A percentile compares a stretch with the other conserved stretches of the same genome.
Evolutionary conservation across 2,888 invertebrate species (phyloP).

Genomic region (Rhogogaster chlorosoma): DNA sequence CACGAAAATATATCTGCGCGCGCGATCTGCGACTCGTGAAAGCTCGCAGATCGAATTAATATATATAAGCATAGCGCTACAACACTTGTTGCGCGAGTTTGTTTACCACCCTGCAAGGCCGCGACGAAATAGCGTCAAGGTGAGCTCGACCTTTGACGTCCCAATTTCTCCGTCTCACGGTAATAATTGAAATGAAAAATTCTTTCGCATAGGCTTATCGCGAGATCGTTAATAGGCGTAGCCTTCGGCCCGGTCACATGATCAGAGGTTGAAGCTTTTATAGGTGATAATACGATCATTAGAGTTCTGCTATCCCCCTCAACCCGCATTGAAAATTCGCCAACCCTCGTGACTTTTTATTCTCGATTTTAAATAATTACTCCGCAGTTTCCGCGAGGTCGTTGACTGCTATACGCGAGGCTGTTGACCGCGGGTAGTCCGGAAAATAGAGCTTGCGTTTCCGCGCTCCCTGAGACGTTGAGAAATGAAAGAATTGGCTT

Average conservation of each 20-base stretch:
- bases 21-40: constrained; percentile 35
- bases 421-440: not conserved
- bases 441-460: not conserved
- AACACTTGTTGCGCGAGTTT: constrained; percentile 44
- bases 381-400: not conserved
- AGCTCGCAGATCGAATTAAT: constrained; percentile 37
- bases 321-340: not conserved
- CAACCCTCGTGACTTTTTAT: not conserved
- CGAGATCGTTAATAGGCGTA: not conserved
- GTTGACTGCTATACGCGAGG: not conserved
- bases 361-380: not conserved
- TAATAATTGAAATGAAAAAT: not conserved
- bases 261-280: not conserved
- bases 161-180: not conserved
- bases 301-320: not conserved
- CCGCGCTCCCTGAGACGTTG: not conserved
- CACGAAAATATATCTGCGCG: not conserved
- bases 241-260: not conserved
- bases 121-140: constrained; percentile 43
- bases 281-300: not conserved
- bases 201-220: not conserved
- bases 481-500: not conserved
- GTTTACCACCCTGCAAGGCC: constrained; percentile 37
- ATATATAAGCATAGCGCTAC: not conserved
- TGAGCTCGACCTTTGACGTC: constrained; percentile 23